Percentiles rank a stretch among this genome's conserved stretches.
Evolutionary conservation across 1,140 invertebrate genomes (phyloP).

Genomic region (Calephelis nemesis): DNA sequence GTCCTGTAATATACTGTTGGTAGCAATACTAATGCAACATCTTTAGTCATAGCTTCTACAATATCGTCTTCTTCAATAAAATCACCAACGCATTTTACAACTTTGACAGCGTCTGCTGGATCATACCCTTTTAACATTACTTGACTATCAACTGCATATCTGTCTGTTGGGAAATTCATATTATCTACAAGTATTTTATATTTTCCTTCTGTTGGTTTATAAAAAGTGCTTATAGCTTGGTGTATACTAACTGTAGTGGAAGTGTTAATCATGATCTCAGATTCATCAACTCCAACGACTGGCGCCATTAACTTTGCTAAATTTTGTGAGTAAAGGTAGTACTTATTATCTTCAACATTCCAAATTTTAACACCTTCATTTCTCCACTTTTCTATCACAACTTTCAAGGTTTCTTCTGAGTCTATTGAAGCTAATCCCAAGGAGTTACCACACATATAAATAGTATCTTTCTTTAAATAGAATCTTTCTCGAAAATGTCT

Average conservation of each 20-base stretch:
- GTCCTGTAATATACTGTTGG: conserved; percentile 61
- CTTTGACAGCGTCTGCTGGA: conserved; percentile 54
- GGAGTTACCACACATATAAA: conserved; percentile 68
- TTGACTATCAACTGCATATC: conserved; percentile 63
- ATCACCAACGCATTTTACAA: conserved; percentile 41
- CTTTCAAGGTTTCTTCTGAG: conserved; percentile 43
- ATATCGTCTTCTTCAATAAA: conserved; percentile 56
- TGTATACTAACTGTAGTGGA: conserved; percentile 60
- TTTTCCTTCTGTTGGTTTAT: conserved; percentile 50
- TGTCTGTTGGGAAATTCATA: conserved; percentile 64
- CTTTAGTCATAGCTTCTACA: conserved; percentile 57
- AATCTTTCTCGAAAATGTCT: conserved; percentile 51
- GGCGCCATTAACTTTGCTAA: conserved; percentile 58
- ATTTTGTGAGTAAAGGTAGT: conserved; percentile 46
- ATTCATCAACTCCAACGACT: conserved; percentile 45
- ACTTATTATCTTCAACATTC: conserved; percentile 51
- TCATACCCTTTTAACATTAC: conserved; percentile 53
- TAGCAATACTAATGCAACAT: conserved; percentile 53
- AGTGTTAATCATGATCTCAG: conserved; percentile 50
- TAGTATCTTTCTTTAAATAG: conserved; percentile 44
- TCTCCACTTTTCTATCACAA: conserved; percentile 54
- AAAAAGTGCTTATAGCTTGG: conserved; percentile 59
- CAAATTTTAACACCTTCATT: conserved; percentile 56
- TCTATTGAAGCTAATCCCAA: conserved; percentile 57
- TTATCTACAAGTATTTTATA: conserved; percentile 65